phyloP scores from a whole-genome alignment of 64 coral and sea anemone genomes.

The Acropora tenuis region DNA sequence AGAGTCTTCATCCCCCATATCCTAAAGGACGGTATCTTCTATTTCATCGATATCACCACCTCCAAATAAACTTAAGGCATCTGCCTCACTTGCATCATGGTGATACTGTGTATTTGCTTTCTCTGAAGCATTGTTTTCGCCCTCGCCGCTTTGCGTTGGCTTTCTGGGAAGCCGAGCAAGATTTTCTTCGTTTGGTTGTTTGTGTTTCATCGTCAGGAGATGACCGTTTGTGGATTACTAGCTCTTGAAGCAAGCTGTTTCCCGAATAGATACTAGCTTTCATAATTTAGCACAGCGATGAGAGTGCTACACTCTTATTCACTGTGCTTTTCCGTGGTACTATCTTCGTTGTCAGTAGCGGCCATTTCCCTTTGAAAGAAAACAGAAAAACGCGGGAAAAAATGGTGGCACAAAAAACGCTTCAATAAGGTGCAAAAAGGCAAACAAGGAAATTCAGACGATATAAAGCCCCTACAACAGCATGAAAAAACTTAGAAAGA shows the following conservation, averaged over 20 bases:
- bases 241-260: neutral
- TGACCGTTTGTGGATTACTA: neutral
- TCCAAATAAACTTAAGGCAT: neutral
- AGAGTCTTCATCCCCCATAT: no score
- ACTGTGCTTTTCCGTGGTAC: neutral
- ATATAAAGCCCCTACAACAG: no score
- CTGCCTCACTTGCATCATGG: neutral
- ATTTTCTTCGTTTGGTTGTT: neutral
- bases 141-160: neutral
- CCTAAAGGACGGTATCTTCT: no score
- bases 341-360: neutral
- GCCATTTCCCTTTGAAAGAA: slow-evolving; percentile 11
- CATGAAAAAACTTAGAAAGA: no score
- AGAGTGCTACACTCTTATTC: slow-evolving; percentile 11
- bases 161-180: neutral
- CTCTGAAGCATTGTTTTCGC: neutral
- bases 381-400: neutral
- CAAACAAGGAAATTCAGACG: no score
- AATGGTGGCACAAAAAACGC: no score
- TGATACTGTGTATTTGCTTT: neutral
- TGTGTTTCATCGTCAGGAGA: neutral
- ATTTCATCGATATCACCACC: neutral
- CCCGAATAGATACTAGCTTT: neutral
- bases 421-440: no score
- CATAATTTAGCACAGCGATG: neutral